Evolutionary conservation across 2,113 vertebrate species (phyloP), one percentile per base, ranked within the genome.

Genomic region (Ceratotherium simum): DNA sequence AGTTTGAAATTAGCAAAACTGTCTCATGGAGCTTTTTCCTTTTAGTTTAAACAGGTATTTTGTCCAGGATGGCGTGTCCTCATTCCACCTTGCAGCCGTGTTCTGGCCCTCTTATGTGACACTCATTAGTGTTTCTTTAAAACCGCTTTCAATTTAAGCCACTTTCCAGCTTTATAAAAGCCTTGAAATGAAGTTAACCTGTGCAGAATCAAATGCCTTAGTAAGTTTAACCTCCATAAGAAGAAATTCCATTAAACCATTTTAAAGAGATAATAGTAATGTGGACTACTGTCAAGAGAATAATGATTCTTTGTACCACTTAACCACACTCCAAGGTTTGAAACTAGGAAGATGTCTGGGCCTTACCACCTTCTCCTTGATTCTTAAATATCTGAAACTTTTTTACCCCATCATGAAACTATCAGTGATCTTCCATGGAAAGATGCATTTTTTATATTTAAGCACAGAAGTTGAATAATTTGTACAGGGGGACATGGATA

Each of bases 131-230:
- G 75, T 94, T 97, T 78, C 54, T 90, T 95, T 89, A 90, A 97
- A 86, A 83, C 31, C 70, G 23, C 78, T 93, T 92, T 86, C 67
- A 56, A 56, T 46, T 58, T 91, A 73, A 91, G 78, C 88, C 79
- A 69, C 64, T 82, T 96, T 83, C 87, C 83, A 92, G 92, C 17
- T 90, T 94, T 54, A 58, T 48, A 75, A 85, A 93, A 54, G 46
- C 81, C 85, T 96, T 76, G 46, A 97, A 91, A 87, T 93, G 85
- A 95, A 96, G 42, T 84, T 58, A 93, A 83, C 69, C 85, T 95
- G 42, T 72, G 21, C n/a, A 36, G n/a, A 91, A 58, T 83, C 42
- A 80, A 78, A 51, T 72, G 46, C 64, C 23, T 82, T 83, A 72
- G 91, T 93, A 89, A 67, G 70, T 75, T 91, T 93, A 79, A 14